phyloP scores from a whole-genome alignment of 2,797 vertebrate species.

The Argentina silus region DNA sequence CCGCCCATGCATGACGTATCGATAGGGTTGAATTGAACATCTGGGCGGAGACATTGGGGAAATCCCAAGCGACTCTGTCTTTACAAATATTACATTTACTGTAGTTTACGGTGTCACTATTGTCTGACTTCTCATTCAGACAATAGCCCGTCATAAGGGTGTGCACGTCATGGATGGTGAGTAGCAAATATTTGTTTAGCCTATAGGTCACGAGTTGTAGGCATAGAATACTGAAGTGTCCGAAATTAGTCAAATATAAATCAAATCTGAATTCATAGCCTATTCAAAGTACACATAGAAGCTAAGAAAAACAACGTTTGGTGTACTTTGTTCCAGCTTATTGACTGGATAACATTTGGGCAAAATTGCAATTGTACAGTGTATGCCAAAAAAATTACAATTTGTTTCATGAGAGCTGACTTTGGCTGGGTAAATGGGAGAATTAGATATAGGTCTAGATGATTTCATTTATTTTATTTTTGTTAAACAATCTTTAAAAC shows the following conservation, averaged over 20 bases:
- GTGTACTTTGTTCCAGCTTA: no score
- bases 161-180: slow-evolving; percentile 77
- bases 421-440: no score
- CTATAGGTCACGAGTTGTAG: background rate
- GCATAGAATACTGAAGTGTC: background rate
- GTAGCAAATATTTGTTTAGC: slow-evolving; percentile 42
- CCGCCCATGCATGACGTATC: background rate
- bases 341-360: no score
- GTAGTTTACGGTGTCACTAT: slow-evolving; percentile 55
- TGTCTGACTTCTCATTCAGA: slow-evolving; percentile 47
- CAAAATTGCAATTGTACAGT: no score
- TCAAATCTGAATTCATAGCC: no score
- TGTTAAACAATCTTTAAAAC: no score
- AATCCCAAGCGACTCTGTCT: slow-evolving; percentile 57
- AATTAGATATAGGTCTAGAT: no score
- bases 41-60: slow-evolving; percentile 60
- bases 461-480: no score
- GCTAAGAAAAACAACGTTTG: no score
- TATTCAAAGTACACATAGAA: no score
- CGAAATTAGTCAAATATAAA: background rate
- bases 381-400: no score
- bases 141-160: slow-evolving; percentile 26
- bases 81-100: slow-evolving; percentile 47
- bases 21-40: background rate
- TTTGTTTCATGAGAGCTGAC: no score